phyloP scores from a whole-genome alignment of 1,140 invertebrate genomes.

The Zaprionus camerounensis region DNA sequence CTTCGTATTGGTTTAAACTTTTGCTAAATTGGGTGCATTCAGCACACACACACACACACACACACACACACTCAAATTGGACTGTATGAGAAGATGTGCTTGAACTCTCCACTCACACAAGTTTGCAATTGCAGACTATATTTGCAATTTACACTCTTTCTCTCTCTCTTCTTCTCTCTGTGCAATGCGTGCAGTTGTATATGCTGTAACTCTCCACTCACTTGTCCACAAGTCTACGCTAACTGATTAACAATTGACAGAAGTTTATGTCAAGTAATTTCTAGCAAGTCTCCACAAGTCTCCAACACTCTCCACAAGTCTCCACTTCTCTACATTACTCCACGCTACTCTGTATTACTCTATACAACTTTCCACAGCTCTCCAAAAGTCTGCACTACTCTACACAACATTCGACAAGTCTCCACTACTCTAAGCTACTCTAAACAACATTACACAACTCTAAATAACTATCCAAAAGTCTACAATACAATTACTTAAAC shows the following conservation, averaged over 20 bases:
- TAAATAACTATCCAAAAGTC: background rate
- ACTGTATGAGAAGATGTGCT: background rate
- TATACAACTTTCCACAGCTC: background rate
- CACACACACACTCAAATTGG: background rate
- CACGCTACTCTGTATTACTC: background rate
- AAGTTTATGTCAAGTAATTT: background rate
- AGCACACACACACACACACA: slow-evolving; percentile 1
- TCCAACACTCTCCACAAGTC: slow-evolving; percentile 6
- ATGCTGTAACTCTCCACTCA: background rate
- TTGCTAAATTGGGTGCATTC: slow-evolving; percentile 25
- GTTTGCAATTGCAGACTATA: background rate
- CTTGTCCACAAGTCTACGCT: background rate
- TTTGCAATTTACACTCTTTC: background rate
- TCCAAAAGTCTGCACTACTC: slow-evolving; percentile 2
- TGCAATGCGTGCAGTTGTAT: background rate
- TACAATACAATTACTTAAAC: background rate
- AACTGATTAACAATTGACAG: background rate
- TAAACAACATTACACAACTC: background rate
- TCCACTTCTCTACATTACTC: background rate
- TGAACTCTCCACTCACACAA: background rate
- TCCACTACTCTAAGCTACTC: background rate
- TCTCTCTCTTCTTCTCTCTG: background rate
- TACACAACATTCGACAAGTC: background rate
- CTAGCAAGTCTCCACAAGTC: slow-evolving; percentile 11
- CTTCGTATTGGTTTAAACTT: slow-evolving; percentile 57